Evolutionary conservation across 1,140 invertebrate genomes (phyloP).

Genomic region (Carposina sasakii): DNA sequence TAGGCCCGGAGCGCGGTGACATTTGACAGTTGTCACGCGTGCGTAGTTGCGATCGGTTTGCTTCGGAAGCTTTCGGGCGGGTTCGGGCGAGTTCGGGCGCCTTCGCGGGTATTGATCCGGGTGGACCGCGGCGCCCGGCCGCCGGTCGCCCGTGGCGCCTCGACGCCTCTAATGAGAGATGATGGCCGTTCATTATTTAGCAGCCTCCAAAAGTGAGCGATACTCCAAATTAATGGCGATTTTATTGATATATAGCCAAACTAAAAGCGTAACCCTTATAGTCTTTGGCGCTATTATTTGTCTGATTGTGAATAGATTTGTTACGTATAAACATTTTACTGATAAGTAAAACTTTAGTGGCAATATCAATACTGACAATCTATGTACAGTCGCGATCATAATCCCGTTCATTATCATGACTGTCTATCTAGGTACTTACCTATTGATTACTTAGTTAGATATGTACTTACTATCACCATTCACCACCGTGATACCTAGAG

Average conservation of each 20-base stretch:
- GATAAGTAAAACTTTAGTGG: too few species aligned
- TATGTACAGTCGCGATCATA: too few species aligned
- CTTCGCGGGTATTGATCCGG: slow-evolving; percentile 47
- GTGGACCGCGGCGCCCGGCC: slow-evolving; percentile 45
- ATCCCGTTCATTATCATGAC: too few species aligned
- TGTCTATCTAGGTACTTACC: too few species aligned
- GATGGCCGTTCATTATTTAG: slow-evolving; percentile 66
- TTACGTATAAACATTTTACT: too few species aligned
- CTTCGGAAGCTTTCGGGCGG: slow-evolving; percentile 29
- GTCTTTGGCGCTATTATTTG: too few species aligned
- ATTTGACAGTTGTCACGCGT: slow-evolving; percentile 58
- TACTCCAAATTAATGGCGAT: slow-evolving; percentile 61
- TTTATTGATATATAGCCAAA: slow-evolving; percentile 64
- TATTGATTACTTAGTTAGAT: too few species aligned
- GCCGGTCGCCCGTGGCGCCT: slow-evolving; percentile 59
- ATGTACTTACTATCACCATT: too few species aligned
- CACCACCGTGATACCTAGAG: too few species aligned
- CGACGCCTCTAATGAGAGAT: slow-evolving; percentile 55
- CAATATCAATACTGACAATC: too few species aligned
- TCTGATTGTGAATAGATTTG: too few species aligned
- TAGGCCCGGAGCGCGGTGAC: slow-evolving; percentile 54
- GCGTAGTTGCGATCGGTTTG: slow-evolving; percentile 18
- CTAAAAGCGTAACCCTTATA: too few species aligned
- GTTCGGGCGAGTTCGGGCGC: slow-evolving; percentile 24
- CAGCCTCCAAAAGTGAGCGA: slow-evolving; percentile 41